Conservation (phyloP, 2,888 invertebrate species). For the Zygaena filipendulae region DNA sequence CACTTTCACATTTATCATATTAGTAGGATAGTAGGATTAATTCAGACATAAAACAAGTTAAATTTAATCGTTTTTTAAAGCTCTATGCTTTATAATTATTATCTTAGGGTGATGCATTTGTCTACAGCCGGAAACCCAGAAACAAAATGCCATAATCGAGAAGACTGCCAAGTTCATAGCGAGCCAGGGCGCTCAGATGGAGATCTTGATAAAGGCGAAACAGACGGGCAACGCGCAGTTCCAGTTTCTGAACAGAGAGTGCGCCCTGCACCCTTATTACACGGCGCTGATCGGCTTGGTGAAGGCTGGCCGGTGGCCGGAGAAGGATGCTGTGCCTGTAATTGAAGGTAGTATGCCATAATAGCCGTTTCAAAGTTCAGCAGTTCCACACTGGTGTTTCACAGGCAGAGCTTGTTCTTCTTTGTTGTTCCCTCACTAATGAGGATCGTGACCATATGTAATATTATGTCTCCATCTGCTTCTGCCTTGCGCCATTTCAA, state of each 20-base stretch:
- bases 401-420: too few relatives aligned
- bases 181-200: conserved; percentile 96
- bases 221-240: conserved; percentile 95
- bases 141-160: conserved; percentile 93
- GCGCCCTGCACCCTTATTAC: conserved; percentile 89
- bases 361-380: not conserved
- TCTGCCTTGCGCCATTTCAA: too few relatives aligned
- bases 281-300: conserved; percentile 70
- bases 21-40: too few relatives aligned
- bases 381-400: not conserved
- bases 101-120: conserved; percentile 13
- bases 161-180: conserved; percentile 92
- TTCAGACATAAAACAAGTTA: too few relatives aligned
- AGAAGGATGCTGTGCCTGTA: conserved; percentile 36
- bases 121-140: conserved; percentile 84
- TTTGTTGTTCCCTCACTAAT: too few relatives aligned
- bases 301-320: conserved; percentile 50
- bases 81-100: too few relatives aligned
- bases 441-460: too few relatives aligned
- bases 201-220: conserved; percentile 97
- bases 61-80: too few relatives aligned
- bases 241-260: conserved; percentile 89
- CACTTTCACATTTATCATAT: too few relatives aligned
- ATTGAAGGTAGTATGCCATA: conserved; percentile 36
- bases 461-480: too few relatives aligned